Evolutionary conservation across 2,797 vertebrate species (phyloP).

Genomic region (Lacerta bilineata): DNA sequence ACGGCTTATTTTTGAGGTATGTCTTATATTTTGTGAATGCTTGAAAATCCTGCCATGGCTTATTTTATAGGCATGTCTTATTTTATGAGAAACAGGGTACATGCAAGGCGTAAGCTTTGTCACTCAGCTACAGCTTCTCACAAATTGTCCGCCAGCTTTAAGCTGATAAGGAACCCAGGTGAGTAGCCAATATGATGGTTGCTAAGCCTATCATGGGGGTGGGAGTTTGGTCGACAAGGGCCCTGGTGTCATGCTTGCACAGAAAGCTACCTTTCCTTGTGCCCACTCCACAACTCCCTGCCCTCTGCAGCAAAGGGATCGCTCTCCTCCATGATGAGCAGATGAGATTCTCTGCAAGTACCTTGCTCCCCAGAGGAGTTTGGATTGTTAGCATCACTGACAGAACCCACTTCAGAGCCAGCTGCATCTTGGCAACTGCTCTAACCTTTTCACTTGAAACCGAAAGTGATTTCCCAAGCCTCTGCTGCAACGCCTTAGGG

Average conservation of each 20-base stretch:
- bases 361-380: not conserved
- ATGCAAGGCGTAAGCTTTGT: not conserved
- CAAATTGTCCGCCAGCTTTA: not conserved
- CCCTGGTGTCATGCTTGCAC: not conserved
- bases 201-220: not conserved
- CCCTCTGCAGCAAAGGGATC: not conserved
- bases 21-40: no score
- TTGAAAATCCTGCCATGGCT: no score
- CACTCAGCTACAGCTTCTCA: not conserved
- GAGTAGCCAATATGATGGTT: not conserved
- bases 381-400: not conserved
- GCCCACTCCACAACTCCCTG: not conserved
- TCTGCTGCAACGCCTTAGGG: not conserved
- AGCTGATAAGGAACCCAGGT: not conserved
- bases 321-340: not conserved
- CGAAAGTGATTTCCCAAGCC: not conserved
- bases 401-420: not conserved
- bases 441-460: not conserved
- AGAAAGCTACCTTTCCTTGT: not conserved
- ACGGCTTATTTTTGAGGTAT: no score
- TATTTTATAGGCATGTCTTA: no score
- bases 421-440: slow-evolving; percentile 13
- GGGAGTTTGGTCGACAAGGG: not conserved
- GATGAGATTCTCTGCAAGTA: not conserved
- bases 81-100: no score